Base-by-base conservation (phyloP, 2,888 invertebrate species). In the Autographa gamma region DNA sequence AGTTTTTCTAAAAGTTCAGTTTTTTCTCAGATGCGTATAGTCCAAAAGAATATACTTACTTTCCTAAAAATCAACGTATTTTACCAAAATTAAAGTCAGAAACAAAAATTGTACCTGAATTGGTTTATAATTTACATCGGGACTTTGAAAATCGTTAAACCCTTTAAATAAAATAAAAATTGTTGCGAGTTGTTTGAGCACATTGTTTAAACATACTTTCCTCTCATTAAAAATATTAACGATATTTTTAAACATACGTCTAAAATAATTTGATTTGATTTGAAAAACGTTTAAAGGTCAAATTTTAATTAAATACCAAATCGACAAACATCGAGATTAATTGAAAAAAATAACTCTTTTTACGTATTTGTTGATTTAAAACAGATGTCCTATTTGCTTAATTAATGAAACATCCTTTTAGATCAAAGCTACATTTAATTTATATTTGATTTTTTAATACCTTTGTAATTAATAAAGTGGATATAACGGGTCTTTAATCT, bases 331-430 rank as follows among this genome's bases (percentile, higher is more conserved):
- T 48, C 48, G 8, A 48, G 4, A 48, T 48, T 48, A n/a, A 48
- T 48, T 48, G n/a, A 48, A 48, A n/a, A 7, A 48, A 48, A 7
- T 48, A 48, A 48, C n/a, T 8, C 7, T 38, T 48, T 16, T 48
- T n/a, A 16, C n/a, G 48, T 48, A n/a, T 48, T n/a, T 48, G 48
- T 48, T 48, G 48, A 48, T 48, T 48, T 48, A n/a, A 48, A 48
- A 48, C 48, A n/a, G 48, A n/a, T n/a, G 48, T 48, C 6, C 48
- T 48, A n/a, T 48, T 48, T 48, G 48, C n/a, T 48, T 48, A 48
- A 48, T 48, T 48, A 48, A 48, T n/a, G n/a, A 48, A 48, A n/a
- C 48, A n/a, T 8, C n/a, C 8, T 6, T 16, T n/a, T 7, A n/a
- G 48, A 48, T 48, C 48, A 48, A 48, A 48, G 48, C 48, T 16